Conservation (phyloP, 2,888 invertebrate species). For the Antheraea assamensis region DNA sequence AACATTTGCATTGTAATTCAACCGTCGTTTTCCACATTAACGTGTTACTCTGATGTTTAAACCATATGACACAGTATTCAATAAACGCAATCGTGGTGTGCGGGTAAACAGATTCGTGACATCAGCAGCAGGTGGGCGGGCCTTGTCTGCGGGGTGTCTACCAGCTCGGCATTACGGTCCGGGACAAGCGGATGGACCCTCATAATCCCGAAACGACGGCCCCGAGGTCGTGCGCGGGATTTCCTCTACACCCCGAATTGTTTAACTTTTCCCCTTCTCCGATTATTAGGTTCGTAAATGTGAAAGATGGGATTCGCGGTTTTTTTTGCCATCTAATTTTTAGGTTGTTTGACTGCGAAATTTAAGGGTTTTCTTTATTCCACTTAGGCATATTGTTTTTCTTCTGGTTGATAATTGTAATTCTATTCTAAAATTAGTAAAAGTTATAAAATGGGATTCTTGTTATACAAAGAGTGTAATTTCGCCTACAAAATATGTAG, state of each 20-base stretch:
- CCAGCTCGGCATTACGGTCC: conserved; percentile 8
- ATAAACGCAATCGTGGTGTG: background rate
- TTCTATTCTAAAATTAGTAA: background rate
- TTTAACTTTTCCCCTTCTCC: conserved; percentile 7
- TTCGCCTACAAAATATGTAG: too few relatives aligned
- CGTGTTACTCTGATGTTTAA: background rate
- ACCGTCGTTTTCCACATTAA: background rate
- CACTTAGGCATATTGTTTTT: background rate
- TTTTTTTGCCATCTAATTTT: background rate
- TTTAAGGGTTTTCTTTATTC: background rate
- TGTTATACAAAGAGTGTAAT: background rate
- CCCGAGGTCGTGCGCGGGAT: conserved; percentile 8
- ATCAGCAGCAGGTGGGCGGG: conserved; percentile 3
- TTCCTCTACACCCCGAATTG: conserved; percentile 2
- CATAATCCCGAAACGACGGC: conserved; percentile 1
- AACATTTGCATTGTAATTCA: background rate
- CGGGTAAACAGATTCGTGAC: conserved; percentile 2
- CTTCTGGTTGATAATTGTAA: background rate
- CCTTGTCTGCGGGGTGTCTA: background rate
- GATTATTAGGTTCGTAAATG: background rate
- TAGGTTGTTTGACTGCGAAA: background rate
- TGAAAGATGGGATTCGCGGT: background rate
- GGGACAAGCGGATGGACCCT: conserved; percentile 4
- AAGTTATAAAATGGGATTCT: background rate
- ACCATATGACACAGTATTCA: background rate